A percentile compares a stretch with the other conserved stretches of the same genome.
phyloP scores from a whole-genome alignment of 1,140 invertebrate species.

The Micrasema longulum region DNA sequence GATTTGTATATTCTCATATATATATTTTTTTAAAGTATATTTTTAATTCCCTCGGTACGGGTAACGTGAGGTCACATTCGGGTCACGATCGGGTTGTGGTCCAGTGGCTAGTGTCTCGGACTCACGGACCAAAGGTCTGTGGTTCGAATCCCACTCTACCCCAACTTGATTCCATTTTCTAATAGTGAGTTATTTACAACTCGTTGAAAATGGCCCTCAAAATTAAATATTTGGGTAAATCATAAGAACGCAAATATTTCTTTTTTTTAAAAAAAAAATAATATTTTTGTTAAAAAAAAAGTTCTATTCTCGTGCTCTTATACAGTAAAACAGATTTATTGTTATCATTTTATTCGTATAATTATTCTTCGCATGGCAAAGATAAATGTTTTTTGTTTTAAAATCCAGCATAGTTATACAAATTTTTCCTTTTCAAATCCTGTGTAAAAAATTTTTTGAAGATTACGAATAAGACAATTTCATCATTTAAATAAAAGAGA shows the following conservation, averaged over 20 bases:
- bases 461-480: no score
- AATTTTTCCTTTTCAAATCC: no score
- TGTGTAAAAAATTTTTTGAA: no score
- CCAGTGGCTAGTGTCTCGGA: neutral
- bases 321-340: no score
- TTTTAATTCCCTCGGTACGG: neutral
- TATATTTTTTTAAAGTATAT: neutral
- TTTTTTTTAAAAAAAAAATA: neutral
- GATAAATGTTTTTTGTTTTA: no score
- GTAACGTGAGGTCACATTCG: neutral
- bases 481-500: no score
- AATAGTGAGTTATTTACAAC: neutral
- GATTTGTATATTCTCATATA: no score
- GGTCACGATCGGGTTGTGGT: neutral
- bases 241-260: neutral
- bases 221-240: neutral
- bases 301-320: no score
- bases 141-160: neutral
- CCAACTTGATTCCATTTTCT: neutral
- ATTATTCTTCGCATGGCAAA: no score
- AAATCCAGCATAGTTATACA: no score
- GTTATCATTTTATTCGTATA: no score
- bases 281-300: neutral
- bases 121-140: neutral
- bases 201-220: neutral